Evolutionary conservation across 2,888 invertebrate species (phyloP).

Genomic region (Pristionchus exspectatus): DNA sequence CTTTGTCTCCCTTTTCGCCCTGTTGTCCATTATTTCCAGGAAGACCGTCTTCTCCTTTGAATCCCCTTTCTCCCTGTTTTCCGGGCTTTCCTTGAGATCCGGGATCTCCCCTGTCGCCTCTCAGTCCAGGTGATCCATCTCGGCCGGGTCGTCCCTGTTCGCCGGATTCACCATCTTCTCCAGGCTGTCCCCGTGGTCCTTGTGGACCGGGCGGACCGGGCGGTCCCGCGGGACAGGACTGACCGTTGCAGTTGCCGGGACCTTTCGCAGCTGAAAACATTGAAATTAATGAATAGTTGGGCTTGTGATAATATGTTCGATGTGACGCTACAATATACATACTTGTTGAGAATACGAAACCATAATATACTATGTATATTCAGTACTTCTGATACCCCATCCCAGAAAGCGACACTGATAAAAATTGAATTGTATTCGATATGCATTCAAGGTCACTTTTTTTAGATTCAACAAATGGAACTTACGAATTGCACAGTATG

Average conservation of each 20-base stretch:
- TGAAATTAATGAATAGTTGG: neutral
- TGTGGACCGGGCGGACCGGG: neutral
- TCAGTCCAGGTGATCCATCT: neutral
- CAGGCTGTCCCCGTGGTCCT: neutral
- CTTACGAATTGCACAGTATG: neutral
- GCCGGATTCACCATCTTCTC: neutral
- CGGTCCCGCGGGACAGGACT: neutral
- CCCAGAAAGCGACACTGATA: no score
- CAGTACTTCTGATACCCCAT: no score
- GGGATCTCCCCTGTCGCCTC: neutral
- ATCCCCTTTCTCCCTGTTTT: neutral
- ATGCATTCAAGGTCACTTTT: neutral
- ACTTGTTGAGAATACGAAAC: no score
- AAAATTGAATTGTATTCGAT: neutral
- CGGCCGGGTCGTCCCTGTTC: neutral
- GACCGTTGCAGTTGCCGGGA: neutral
- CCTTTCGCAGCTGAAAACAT: neutral
- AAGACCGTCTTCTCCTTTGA: neutral
- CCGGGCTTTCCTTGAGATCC: neutral
- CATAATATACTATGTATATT: neutral
- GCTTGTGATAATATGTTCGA: neutral
- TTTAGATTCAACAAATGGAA: neutral
- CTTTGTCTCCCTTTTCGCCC: neutral
- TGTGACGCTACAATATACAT: neutral
- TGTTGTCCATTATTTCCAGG: neutral